Evolutionary conservation across 2,888 invertebrate species (phyloP).

Genomic region (Oxytorus armatus): DNA sequence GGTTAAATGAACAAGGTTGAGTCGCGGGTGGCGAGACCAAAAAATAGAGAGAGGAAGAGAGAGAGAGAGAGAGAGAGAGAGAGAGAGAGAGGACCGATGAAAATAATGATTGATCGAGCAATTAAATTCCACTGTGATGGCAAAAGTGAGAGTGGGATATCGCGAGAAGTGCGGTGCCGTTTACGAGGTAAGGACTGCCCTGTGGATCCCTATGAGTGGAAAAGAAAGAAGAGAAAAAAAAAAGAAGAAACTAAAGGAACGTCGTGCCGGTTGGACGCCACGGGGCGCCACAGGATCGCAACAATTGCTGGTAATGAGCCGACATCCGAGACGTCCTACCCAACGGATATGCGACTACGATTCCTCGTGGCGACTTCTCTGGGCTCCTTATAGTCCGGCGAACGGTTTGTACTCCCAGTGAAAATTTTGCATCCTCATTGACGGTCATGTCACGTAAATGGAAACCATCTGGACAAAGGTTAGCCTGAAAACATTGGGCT

Average conservation of each 20-base stretch:
- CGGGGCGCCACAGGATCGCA: conserved; percentile 79
- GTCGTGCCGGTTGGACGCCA: conserved; percentile 69
- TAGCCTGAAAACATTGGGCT: neutral
- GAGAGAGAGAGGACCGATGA: conserved; percentile 56
- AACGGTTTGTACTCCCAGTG: conserved; percentile 52
- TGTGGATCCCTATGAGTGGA: conserved; percentile 22
- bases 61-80: conserved; percentile 30
- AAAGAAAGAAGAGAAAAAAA: conserved; percentile 23
- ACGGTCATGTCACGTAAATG: conserved; percentile 29
- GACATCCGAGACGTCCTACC: conserved; percentile 76
- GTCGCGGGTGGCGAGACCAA: neutral
- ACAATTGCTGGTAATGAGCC: conserved; percentile 84
- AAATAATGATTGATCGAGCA: conserved; percentile 83
- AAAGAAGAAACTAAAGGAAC: conserved; percentile 38
- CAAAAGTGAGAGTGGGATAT: conserved; percentile 70
- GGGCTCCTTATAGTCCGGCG: conserved; percentile 3
- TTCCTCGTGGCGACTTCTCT: conserved; percentile 32
- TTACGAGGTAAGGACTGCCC: conserved; percentile 38
- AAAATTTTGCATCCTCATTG: conserved; percentile 80
- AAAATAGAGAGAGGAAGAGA: conserved; percentile 19
- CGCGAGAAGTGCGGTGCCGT: conserved; percentile 57
- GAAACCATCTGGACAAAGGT: conserved; percentile 49
- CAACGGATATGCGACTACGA: conserved; percentile 68
- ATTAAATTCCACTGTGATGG: conserved; percentile 83
- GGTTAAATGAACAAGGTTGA: conserved; percentile 44